These are phyloP conservation scores for Amphimallon solstitiale DNA, from an alignment of 2,888 invertebrate genomes.

Conservation along the genomic window DNA sequence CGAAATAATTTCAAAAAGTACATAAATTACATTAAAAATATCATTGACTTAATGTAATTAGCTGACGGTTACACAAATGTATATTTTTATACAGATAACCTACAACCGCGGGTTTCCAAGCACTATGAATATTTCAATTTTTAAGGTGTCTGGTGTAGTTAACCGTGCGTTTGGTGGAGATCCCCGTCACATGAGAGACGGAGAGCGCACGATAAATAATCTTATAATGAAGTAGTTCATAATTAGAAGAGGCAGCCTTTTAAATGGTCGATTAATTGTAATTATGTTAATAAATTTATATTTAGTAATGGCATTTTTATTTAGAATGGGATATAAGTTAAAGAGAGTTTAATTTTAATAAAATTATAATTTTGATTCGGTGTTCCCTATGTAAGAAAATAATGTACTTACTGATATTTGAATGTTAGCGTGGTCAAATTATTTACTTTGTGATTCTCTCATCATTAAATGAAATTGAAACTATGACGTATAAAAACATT, in stretches of 20 bases:
- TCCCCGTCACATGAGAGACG: too few relatives aligned
- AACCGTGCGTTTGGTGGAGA: background rate
- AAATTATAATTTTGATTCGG: too few relatives aligned
- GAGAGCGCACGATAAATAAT: too few relatives aligned
- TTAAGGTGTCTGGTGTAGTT: background rate
- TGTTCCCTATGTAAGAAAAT: too few relatives aligned
- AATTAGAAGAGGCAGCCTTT: slow-evolving; percentile 2
- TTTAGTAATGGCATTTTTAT: background rate
- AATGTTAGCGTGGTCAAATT: too few relatives aligned
- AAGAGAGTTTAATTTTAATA: too few relatives aligned
- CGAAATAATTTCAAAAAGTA: slow-evolving; percentile 38
- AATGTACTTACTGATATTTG: too few relatives aligned
- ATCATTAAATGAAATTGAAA: too few relatives aligned
- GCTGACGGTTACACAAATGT: slow-evolving; percentile 43
- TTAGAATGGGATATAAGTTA: background rate
- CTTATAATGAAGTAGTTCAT: background rate
- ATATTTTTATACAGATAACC: slow-evolving; percentile 22
- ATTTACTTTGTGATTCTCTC: too few relatives aligned
- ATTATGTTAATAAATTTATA: slow-evolving; percentile 21
- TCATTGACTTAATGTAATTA: slow-evolving; percentile 39
- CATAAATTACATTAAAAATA: slow-evolving; percentile 1
- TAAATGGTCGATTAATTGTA: slow-evolving; percentile 23
- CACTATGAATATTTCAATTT: background rate
- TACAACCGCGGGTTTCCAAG: too few relatives aligned
- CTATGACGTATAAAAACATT: too few relatives aligned